Evolutionary conservation across 2,888 invertebrate genomes (phyloP), one percentile per base, ranked within the genome.

Genomic region (Cerceris ruficornis): DNA sequence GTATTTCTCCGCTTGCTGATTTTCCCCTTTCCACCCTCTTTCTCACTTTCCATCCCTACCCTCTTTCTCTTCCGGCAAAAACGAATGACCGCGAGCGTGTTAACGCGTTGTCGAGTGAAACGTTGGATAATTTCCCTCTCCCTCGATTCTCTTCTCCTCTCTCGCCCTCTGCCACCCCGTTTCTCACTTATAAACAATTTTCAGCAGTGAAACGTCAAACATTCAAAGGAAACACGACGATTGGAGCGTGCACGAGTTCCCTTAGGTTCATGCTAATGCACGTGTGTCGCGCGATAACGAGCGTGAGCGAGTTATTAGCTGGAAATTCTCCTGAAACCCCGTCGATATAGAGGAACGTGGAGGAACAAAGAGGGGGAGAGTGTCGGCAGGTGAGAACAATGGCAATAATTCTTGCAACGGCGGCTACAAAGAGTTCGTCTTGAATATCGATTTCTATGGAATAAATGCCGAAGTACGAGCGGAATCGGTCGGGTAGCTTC

Each of bases 21-120:
- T 50, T n/a, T 50, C n/a, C n/a, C 50, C 50, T 7, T 6, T n/a
- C n/a, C n/a, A 7, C 57, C 28, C 39, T 43, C 57, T 46, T 13
- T 57, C 43, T 49, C 8, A 41, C 42, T n/a, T 17, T 55, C 50
- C 13, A 55, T 7, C 15, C 13, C n/a, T 2, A 28, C 39, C 13
- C 39, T 15, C n/a, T 62, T 52, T 73, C 58, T 59, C 60, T 61
- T 61, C 60, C n/a, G 65, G 46, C 69, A 46, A 39, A n/a, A 70
- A 76, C 80, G 80, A 77, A 80, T 82, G 77, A 72, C 77, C 82
- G 77, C 74, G 74, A 72, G 69, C 79, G 75, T 69, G 79, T 71
- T 75, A 72, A 73, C 72, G 73, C 79, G 61, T 69, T 61, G 69
- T 69, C 66, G 57, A 42, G 61, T 28, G 67, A 57, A 66, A 77